Evolutionary conservation across 2,113 vertebrate genomes (phyloP).

Genomic region (Corapipo altera): DNA sequence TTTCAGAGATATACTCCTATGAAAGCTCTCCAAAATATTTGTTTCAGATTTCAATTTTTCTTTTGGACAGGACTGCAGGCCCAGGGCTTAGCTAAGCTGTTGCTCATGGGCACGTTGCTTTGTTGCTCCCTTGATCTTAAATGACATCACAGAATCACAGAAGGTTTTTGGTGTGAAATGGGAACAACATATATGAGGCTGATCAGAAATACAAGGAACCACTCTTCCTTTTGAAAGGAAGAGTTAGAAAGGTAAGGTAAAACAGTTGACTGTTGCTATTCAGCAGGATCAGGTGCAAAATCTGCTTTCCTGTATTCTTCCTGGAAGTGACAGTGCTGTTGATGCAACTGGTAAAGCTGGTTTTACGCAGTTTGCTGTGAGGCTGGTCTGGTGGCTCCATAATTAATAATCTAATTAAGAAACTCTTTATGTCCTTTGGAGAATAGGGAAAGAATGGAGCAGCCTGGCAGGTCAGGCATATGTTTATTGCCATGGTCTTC

Average conservation of each 20-base stretch:
- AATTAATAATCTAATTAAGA: neutral
- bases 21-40: neutral
- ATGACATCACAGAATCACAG: neutral
- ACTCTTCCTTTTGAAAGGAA: neutral
- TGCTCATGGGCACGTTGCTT: fast-evolving
- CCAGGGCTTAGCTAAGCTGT: neutral
- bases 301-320: neutral
- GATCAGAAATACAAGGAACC: neutral
- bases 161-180: neutral
- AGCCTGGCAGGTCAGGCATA: fast-evolving
- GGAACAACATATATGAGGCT: fast-evolving
- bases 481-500: neutral
- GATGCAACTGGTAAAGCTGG: neutral
- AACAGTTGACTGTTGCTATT: neutral
- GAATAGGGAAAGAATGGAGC: neutral
- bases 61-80: neutral
- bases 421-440: neutral
- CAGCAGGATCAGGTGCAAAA: neutral
- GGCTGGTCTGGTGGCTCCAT: neutral
- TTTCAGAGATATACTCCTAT: neutral
- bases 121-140: neutral
- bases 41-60: neutral
- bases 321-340: neutral
- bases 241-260: neutral
- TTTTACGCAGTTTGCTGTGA: neutral